These are phyloP conservation scores for Sebastolobus alascanus DNA, from an alignment of 2,797 vertebrate species.

Conservation along the genomic window DNA sequence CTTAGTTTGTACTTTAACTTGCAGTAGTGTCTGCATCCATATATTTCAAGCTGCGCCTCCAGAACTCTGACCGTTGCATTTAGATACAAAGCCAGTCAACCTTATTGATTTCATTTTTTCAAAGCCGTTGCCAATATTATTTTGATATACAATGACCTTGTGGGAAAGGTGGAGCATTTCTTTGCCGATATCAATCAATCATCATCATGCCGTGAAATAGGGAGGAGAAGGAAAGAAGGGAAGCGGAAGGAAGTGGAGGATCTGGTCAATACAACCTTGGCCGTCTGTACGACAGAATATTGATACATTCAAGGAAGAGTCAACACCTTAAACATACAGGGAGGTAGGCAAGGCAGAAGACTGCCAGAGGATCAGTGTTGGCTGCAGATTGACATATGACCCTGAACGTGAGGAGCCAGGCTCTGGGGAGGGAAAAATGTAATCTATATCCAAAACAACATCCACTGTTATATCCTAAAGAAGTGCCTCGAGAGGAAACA, in stretches of 20 bases:
- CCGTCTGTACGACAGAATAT: slow-evolving; percentile 8
- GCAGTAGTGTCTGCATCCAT: slow-evolving; percentile 9
- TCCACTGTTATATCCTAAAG: background rate
- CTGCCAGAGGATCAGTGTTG: background rate
- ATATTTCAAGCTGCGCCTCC: slow-evolving; percentile 19
- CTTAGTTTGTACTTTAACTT: slow-evolving; percentile 27
- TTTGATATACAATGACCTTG: slow-evolving; percentile 72
- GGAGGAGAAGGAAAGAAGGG: background rate
- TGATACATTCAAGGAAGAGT: slow-evolving; percentile 14
- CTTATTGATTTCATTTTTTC: slow-evolving; percentile 53
- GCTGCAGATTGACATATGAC: background rate
- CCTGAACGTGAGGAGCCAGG: background rate
- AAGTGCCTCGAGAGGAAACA: background rate
- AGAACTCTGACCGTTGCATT: slow-evolving; percentile 37
- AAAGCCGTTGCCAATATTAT: slow-evolving; percentile 25
- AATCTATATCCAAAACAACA: slow-evolving; percentile 6
- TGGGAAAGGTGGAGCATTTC: slow-evolving; percentile 31
- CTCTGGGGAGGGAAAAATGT: background rate
- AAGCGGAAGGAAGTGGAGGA: background rate
- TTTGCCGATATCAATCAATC: slow-evolving; percentile 59
- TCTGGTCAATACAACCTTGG: slow-evolving; percentile 30
- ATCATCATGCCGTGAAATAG: slow-evolving; percentile 48
- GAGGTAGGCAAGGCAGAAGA: background rate
- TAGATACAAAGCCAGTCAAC: slow-evolving; percentile 32
- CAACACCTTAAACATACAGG: background rate